Base-by-base conservation (phyloP, 2,888 invertebrate genomes). In the Acleris laterana region DNA sequence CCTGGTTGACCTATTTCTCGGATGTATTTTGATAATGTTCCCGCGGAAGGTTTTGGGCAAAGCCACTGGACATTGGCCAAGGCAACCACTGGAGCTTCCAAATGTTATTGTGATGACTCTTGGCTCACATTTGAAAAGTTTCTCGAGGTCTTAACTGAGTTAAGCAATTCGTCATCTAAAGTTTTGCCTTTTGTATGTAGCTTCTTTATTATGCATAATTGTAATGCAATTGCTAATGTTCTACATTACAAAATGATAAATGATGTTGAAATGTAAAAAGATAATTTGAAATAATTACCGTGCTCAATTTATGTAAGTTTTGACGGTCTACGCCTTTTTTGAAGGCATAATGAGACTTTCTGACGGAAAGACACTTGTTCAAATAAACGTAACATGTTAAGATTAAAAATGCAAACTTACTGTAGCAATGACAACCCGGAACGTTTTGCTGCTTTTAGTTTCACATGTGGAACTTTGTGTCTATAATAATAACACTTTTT, bases 41-140 rank as follows among this genome's bases (percentile, higher is more conserved):
- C 42, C 25, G 51, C 46, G 25, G 60, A 58, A 64, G 64, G 60
- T 60, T 53, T 52, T 44, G 20, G 13, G 20, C 53, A 22, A 55
- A 25, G 44, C 59, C 32, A 25, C 61, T 68, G 68, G 68, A 68
- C 57, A 38, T 48, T 3, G 48, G 68, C 68, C 68, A 68, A 68
- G 60, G 64, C n/a, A 49, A 62, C 56, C 56, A 28, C 42, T 60
- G 16, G 28, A 42, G 57, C 32, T 42, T 55, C 38, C 42, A 53
- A 50, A 25, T 63, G 64, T 60, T 61, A 64, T 49, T 62, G 56
- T 62, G 51, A 62, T 62, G 57, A 32, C 32, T 57, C 51, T 62
- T 66, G 66, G 65, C 65, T 66, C 42, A 22, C 56, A 22, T 66
- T 57, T 44, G 50, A 16, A 63, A 58, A 51, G 28, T 32, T 19